A percentile compares a stretch with the other conserved stretches of the same genome.
Conservation (phyloP, 2,888 invertebrate species). For the Zhuqinia jingwanae region DNA sequence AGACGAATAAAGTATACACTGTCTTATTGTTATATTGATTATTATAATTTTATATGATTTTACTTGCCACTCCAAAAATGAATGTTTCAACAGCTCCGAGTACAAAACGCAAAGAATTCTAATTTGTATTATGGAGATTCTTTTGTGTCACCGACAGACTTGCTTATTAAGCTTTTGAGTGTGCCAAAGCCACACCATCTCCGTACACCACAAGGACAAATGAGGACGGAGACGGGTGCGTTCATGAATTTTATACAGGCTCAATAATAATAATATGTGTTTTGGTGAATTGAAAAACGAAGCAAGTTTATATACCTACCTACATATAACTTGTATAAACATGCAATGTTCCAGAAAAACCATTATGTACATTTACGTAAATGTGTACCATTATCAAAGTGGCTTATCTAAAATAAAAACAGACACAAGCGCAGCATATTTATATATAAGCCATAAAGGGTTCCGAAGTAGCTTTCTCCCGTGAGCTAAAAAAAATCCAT, state of each 20-base stretch:
- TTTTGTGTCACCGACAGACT: slow-evolving; percentile 70
- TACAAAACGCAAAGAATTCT: slow-evolving; percentile 61
- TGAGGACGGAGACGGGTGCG: slow-evolving; percentile 36
- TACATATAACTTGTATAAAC: no score
- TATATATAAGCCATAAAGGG: background rate
- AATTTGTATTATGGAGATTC: slow-evolving; percentile 68
- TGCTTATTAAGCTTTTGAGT: slow-evolving; percentile 61
- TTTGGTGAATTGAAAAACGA: background rate
- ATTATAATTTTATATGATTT: slow-evolving; percentile 36
- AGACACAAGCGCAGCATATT: no score
- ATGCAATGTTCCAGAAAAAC: background rate
- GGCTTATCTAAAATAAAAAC: slow-evolving; percentile 48
- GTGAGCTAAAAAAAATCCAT: slow-evolving; percentile 52
- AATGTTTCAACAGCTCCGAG: slow-evolving; percentile 49
- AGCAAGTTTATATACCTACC: no score
- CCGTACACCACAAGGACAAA: slow-evolving; percentile 37
- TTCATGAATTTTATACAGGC: slow-evolving; percentile 51
- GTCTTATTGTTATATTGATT: slow-evolving; percentile 40
- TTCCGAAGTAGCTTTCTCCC: slow-evolving; percentile 62
- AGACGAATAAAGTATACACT: background rate
- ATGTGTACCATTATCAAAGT: slow-evolving; percentile 25
- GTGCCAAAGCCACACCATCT: slow-evolving; percentile 41
- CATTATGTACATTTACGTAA: no score
- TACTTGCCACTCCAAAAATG: slow-evolving; percentile 2
- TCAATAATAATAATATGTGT: background rate